Conservation (phyloP, 2,797 vertebrate species). For the Decapterus maruadsi region DNA sequence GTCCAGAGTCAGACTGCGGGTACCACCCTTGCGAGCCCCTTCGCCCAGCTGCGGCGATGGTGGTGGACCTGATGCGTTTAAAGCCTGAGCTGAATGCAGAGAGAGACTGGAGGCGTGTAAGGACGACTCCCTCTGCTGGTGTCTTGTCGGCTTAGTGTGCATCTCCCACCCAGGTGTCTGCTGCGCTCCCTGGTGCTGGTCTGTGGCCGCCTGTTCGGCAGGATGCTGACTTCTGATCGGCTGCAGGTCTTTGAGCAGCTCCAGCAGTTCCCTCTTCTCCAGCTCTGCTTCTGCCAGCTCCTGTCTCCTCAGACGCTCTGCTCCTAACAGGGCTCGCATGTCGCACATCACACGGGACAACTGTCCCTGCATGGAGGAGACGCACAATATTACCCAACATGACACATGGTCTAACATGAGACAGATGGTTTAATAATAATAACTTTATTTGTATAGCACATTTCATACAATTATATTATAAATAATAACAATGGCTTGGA, state of each 20-base stretch:
- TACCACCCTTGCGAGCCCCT: slow-evolving; percentile 77
- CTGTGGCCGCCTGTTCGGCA: slow-evolving; percentile 28
- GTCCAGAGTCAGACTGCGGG: slow-evolving; percentile 85
- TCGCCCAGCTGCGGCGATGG: slow-evolving; percentile 75
- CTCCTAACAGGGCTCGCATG: slow-evolving; percentile 86
- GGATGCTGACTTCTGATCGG: slow-evolving; percentile 52
- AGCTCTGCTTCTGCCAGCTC: slow-evolving; percentile 90
- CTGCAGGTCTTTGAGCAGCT: slow-evolving; percentile 87
- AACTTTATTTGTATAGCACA: too few species aligned
- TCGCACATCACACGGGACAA: slow-evolving; percentile 90
- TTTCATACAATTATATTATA: too few species aligned
- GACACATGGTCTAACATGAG: not conserved
- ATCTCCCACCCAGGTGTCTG: slow-evolving; percentile 44
- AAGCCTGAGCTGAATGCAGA: slow-evolving; percentile 58
- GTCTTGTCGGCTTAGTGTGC: slow-evolving; percentile 60
- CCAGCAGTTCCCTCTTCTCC: slow-evolving; percentile 89
- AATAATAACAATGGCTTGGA: too few species aligned
- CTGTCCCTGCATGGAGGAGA: slow-evolving; percentile 84
- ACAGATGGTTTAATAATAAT: not conserved
- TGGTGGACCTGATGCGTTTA: slow-evolving; percentile 34
- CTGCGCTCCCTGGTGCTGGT: slow-evolving; percentile 37
- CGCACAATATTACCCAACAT: not conserved
- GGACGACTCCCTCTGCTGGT: slow-evolving; percentile 82
- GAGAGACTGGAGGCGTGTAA: slow-evolving; percentile 65
- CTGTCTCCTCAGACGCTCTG: slow-evolving; percentile 89